Evolutionary conservation across 2,113 vertebrate species (phyloP), one percentile per base, ranked within the genome.

Genomic region (Nothoprocta pentlandii): DNA sequence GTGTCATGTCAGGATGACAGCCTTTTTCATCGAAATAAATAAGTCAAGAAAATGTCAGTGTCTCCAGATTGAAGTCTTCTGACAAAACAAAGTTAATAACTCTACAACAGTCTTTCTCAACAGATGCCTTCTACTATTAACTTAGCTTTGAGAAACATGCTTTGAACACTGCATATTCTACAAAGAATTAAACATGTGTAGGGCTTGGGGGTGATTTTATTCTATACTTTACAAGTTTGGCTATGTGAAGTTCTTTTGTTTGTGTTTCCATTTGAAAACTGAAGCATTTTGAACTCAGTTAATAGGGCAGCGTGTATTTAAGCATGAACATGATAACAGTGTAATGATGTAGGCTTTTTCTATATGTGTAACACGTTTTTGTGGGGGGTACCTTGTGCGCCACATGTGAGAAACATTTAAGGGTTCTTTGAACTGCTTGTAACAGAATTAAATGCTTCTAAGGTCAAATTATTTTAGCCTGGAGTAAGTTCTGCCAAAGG

Each of bases 71-170:
- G 87, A 95, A 95, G 62, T 85, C 44, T 88, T 93, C 73, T 95
- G 93, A 94, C 92, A 93, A 93, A 93, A 94, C 80, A 88, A 94
- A 95, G 69, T 86, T 92, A 93, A 79, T 23, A 22, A 66, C 87
- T 69, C 90, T 36, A 62, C 79, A 80, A 86, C 46, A 90, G 20
- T 80, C 42, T 93, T 92, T 95, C 85, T 94, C 61, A 91, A 80
- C 39, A 94, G 61, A 91, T 90, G 76, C 58, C 73, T 95, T 85
- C 94, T 73, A 74, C 73, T 88, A 5, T 39, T 92, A 95, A 71
- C 34, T 91, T 94, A 47, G 64, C n/a, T 94, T 93, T 71, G 56
- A 90, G 85, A 95, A 94, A 36, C 13, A 16, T 49, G 12, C 12
- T 91, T 95, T 80, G 56, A 95, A 83, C 30, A 68, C 22, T 26